These are phyloP conservation scores for Pagetopsis macropterus DNA, from an alignment of 2,797 vertebrate genomes.

Conservation along the genomic window DNA sequence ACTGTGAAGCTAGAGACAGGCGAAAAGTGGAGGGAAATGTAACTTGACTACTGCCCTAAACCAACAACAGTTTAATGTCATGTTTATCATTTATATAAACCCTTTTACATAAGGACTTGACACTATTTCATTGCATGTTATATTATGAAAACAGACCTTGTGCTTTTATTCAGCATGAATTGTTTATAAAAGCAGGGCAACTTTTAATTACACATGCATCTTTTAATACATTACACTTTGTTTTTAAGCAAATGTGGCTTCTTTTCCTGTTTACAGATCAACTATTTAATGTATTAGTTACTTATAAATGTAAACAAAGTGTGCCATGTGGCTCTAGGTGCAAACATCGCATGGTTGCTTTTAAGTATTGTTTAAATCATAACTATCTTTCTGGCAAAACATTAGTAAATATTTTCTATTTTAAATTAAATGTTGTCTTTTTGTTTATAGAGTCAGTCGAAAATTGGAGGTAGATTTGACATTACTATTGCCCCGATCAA, in stretches of 20 bases:
- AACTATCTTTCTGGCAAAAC: background rate
- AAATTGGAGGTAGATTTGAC: too few relatives aligned
- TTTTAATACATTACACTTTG: background rate
- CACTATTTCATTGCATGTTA: background rate
- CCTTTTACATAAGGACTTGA: background rate
- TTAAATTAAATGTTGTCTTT: background rate
- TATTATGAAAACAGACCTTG: constrained; percentile 4
- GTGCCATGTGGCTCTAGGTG: fast-evolving
- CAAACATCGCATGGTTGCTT: background rate
- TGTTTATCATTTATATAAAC: fast-evolving
- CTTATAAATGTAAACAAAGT: constrained; percentile 11
- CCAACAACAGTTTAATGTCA: too few relatives aligned
- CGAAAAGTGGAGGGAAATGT: constrained; percentile 73
- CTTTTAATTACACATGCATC: background rate
- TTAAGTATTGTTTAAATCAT: background rate
- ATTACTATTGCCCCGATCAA: too few relatives aligned
- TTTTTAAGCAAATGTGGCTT: background rate
- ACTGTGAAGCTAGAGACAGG: background rate
- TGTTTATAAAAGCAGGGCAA: background rate
- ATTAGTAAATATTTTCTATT: background rate
- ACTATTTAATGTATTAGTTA: background rate
- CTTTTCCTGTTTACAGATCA: background rate
- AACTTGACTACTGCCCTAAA: background rate
- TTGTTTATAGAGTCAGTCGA: constrained; percentile 81
- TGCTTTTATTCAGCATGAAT: background rate